Evolutionary conservation across 1,140 invertebrate species (phyloP), one percentile per base, ranked within the genome.

Genomic region (Riptortus pedestris): DNA sequence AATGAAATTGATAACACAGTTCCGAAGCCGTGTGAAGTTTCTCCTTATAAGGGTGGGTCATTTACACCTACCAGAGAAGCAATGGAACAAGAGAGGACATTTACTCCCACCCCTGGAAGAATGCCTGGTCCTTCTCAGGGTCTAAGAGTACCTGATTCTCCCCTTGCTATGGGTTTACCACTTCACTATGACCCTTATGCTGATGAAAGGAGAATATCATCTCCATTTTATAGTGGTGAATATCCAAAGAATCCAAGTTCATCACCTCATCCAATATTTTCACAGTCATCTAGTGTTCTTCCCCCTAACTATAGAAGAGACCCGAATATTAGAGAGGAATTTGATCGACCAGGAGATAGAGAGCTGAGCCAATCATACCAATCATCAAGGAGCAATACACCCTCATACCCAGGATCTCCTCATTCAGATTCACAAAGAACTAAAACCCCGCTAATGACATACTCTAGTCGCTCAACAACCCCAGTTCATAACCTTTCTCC

Each of bases 1-100:
- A 80, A 75, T 71, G 82, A 83, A 72, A 73, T 73, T 7, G 73
- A 75, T 22, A 64, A 62, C 38, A 43, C 38, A 9, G 43, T 20
- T 43, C 33, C 52, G 20, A 48, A 62, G n/a, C 27, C 63, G 7
- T 45, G 45, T 27, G 52, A 64, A 60, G n/a, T 59, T 22, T 52
- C 59, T 48, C 9, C 57, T 4, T 64, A 64, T 43, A 64, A 63
- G 22, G 68, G 68, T 31, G 65, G 67, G 5, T 69, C 68, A 33
- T 69, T 69, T 63, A 66, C 68, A 33, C 68, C 68, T 0, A 69
- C 68, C 2, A 60, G 65, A 59, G 67, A 61, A 63, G 68, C 68
- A 24, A 61, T 69, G 26, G 69, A 70, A 52, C 66, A 68, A 57
- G 67, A 67, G 27, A 67, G 69, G 24, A 67, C 67, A 22, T 71